Conservation (phyloP, 2,797 vertebrate species). For the Sebastes variabilis region DNA sequence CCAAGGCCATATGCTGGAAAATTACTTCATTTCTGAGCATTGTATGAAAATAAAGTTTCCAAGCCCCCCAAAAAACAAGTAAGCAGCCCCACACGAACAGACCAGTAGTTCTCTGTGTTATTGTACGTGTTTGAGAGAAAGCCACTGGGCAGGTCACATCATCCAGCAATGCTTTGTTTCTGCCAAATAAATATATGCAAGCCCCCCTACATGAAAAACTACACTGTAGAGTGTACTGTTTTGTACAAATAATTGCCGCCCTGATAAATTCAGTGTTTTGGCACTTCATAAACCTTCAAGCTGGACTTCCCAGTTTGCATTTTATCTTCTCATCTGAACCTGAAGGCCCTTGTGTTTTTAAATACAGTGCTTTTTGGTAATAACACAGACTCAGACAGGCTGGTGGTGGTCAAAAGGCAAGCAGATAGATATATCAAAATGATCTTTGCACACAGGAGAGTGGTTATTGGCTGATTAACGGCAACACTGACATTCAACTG, state of each 20-base stretch:
- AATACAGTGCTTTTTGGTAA: not conserved
- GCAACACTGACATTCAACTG: not conserved
- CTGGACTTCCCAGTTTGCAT: not conserved
- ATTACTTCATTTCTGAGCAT: not conserved
- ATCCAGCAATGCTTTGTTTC: not conserved
- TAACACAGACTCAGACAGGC: not conserved
- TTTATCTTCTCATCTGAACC: not conserved
- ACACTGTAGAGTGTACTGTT: not conserved
- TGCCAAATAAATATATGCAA: not conserved
- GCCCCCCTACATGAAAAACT: not conserved
- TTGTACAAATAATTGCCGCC: not conserved
- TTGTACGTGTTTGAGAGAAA: not conserved
- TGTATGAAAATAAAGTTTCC: not conserved
- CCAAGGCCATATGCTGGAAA: not conserved
- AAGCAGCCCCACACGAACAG: not conserved
- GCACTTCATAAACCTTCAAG: not conserved
- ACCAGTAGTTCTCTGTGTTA: not conserved
- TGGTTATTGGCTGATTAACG: not conserved
- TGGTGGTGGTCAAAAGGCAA: not conserved
- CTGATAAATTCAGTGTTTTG: not conserved
- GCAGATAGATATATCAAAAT: not conserved
- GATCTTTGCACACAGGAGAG: fast-evolving
- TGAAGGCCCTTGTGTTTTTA: not conserved
- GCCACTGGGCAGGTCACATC: not conserved
- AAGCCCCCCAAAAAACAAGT: not conserved